These are phyloP conservation scores for Lasioglossum oenotherae DNA, from an alignment of 2,888 invertebrate species.

Conservation along the genomic window DNA sequence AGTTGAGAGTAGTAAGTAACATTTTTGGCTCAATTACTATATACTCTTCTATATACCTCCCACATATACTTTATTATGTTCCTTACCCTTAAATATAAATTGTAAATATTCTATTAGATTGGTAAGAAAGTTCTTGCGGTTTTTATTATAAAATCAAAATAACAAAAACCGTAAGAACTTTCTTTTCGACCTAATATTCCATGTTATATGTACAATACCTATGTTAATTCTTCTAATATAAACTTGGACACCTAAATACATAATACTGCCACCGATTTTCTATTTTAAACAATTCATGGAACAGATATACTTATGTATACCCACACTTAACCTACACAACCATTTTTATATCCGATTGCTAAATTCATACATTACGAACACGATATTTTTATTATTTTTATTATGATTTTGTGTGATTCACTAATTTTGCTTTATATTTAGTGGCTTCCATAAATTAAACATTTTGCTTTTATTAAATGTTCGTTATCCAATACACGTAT, in stretches of 20 bases:
- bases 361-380: conserved; percentile 36
- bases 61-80: background rate
- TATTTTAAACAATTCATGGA: background rate
- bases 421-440: conserved; percentile 44
- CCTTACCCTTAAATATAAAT: background rate
- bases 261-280: conserved; percentile 13
- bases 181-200: background rate
- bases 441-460: conserved; percentile 53
- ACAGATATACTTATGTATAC: background rate
- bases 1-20: conserved; percentile 83
- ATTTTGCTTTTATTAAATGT: conserved; percentile 58
- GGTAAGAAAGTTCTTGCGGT: too few relatives aligned
- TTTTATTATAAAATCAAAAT: too few relatives aligned
- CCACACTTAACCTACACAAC: background rate
- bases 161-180: too few relatives aligned
- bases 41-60: background rate
- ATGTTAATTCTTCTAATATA: conserved; percentile 17
- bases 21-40: conserved; percentile 41
- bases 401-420: conserved; percentile 26
- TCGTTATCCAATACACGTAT: conserved; percentile 83
- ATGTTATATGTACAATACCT: conserved; percentile 2
- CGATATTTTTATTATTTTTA: conserved; percentile 33
- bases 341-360: conserved; percentile 30
- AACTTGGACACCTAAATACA: conserved; percentile 25
- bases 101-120: conserved; percentile 15